phyloP scores from a whole-genome alignment of 2,113 vertebrate species.

The Turnix velox region DNA sequence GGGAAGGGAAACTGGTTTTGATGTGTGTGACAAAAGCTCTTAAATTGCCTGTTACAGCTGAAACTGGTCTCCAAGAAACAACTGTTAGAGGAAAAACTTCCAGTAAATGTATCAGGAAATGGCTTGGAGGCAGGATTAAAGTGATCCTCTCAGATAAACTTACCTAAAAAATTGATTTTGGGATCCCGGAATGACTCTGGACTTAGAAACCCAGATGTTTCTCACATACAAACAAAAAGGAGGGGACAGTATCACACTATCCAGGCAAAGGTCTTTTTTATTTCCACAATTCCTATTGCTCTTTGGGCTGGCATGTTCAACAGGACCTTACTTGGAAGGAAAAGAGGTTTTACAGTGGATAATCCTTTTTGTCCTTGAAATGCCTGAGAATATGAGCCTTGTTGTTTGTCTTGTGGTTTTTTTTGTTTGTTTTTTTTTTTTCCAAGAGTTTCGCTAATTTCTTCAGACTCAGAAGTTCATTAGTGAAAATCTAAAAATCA shows the following conservation, averaged over 20 bases:
- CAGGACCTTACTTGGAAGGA: background rate
- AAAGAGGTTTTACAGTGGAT: background rate
- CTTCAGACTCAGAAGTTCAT: background rate
- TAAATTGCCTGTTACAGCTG: background rate
- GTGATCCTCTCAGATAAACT: background rate
- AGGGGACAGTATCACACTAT: background rate
- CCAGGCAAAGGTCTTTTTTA: background rate
- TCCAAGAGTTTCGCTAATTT: background rate
- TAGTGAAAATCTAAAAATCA: background rate
- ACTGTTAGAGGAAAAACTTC: background rate
- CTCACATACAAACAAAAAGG: background rate
- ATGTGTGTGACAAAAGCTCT: background rate
- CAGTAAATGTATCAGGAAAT: background rate
- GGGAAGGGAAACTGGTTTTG: rapidly evolving
- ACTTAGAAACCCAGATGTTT: background rate
- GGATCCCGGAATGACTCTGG: background rate
- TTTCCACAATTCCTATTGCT: background rate
- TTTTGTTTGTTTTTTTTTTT: background rate
- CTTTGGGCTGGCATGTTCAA: background rate
- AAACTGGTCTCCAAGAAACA: background rate
- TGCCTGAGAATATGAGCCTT: background rate
- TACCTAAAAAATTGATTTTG: background rate
- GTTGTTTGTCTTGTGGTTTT: background rate
- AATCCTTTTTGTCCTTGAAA: constrained; percentile 9
- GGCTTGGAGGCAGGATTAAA: background rate